phyloP scores from a whole-genome alignment of 2,888 invertebrate species.

The Rhagonycha fulva region DNA sequence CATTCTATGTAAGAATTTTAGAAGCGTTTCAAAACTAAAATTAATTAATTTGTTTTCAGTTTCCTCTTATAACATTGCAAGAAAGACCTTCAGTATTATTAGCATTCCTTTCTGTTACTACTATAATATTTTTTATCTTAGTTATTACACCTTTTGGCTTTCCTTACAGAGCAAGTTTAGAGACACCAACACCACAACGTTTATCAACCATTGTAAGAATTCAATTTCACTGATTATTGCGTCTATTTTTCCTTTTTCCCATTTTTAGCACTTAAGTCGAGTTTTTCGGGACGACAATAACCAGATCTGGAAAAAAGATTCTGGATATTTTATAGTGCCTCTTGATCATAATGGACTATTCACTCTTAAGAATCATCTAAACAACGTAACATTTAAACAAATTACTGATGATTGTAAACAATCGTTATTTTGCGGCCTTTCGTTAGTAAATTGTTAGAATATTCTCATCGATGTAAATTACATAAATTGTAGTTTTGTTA shows the following conservation, averaged over 20 bases:
- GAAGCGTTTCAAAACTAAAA: background rate
- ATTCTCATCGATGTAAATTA: conserved; percentile 40
- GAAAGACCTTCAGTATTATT: conserved; percentile 39
- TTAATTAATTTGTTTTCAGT: conserved; percentile 31
- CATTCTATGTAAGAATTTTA: conserved; percentile 47
- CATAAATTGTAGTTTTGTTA: background rate
- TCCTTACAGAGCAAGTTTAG: conserved; percentile 67
- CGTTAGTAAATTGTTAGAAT: conserved; percentile 44
- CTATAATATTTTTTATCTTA: conserved; percentile 52
- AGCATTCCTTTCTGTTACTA: conserved; percentile 36
- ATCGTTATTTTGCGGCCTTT: conserved; percentile 46
- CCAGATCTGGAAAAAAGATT: conserved; percentile 40
- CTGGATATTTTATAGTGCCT: conserved; percentile 47
- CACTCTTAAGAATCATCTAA: conserved; percentile 40
- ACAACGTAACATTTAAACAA: conserved; percentile 36
- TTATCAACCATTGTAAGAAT: conserved; percentile 52
- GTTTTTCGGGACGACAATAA: conserved; percentile 42
- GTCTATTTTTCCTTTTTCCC: background rate
- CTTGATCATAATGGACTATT: conserved; percentile 49
- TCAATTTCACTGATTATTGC: background rate
- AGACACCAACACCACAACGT: conserved; percentile 69
- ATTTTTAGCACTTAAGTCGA: conserved; percentile 44
- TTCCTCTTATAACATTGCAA: conserved; percentile 41
- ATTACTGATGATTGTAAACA: conserved; percentile 7
- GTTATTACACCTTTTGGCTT: conserved; percentile 68